These are phyloP conservation scores for Coboldia fuscipes DNA, from an alignment of 1,140 invertebrate genomes.

Conservation along the genomic window DNA sequence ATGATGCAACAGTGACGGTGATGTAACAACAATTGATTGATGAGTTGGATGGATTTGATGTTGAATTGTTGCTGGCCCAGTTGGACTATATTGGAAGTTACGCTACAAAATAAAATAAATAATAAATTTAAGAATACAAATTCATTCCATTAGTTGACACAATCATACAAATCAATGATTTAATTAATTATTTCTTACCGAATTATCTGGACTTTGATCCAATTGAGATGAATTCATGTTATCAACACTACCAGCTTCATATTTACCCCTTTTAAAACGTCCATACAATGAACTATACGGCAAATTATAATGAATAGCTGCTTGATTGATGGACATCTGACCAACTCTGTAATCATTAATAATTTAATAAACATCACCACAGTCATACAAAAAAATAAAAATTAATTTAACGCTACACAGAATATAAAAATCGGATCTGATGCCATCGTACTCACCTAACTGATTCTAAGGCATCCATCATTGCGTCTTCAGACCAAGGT, in stretches of 20 bases:
- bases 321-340: constrained; percentile 83
- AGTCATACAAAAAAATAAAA: constrained; percentile 3
- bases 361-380: constrained; percentile 3
- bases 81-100: constrained; percentile 19
- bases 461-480: constrained; percentile 71
- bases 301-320: constrained; percentile 76
- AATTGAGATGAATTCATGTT: constrained; percentile 16
- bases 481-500: constrained; percentile 75
- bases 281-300: constrained; percentile 77
- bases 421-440: not conserved
- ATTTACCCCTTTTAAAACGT: constrained; percentile 58
- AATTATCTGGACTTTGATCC: constrained; percentile 22
- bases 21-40: constrained; percentile 12
- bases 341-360: constrained; percentile 37
- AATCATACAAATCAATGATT: constrained; percentile 4
- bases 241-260: constrained; percentile 14
- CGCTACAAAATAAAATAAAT: constrained; percentile 15
- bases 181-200: constrained; percentile 11
- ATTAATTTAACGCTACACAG: not conserved
- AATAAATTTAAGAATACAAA: not conserved
- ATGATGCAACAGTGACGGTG: constrained; percentile 10
- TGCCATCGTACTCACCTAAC: constrained; percentile 36
- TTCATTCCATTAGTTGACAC: not conserved
- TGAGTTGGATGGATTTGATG: constrained; percentile 1
- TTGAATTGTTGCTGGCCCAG: constrained; percentile 4